Percentiles rank a stretch among this genome's conserved stretches.
Evolutionary conservation across 2,113 vertebrate genomes (phyloP).

Genomic region (Oncorhynchus kisutch): DNA sequence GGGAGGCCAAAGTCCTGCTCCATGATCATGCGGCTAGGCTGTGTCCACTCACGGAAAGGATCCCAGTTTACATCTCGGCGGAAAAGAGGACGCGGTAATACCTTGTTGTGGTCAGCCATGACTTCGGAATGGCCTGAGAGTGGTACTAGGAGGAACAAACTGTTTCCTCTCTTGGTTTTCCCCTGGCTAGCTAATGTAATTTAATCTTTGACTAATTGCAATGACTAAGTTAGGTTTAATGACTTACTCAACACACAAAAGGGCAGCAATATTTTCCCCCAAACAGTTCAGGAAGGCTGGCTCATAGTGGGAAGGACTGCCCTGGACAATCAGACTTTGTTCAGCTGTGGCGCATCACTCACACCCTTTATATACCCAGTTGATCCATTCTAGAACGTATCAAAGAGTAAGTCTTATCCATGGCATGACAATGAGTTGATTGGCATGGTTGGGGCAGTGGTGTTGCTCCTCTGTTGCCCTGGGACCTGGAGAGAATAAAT

Average conservation of each 20-base stretch:
- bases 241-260: slow-evolving; percentile 19
- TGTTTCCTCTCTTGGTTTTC: slow-evolving; percentile 10
- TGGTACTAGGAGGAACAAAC: neutral
- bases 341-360: slow-evolving; percentile 20
- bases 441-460: slow-evolving; percentile 33
- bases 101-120: slow-evolving; percentile 65
- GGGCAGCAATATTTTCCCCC: slow-evolving; percentile 34
- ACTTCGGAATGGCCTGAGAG: slow-evolving; percentile 16
- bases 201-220: neutral
- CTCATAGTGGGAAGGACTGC: slow-evolving; percentile 29
- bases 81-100: slow-evolving; percentile 65
- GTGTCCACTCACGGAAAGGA: slow-evolving; percentile 63
- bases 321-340: slow-evolving; percentile 29
- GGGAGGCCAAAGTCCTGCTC: slow-evolving; percentile 65
- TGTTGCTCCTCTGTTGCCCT: slow-evolving; percentile 51
- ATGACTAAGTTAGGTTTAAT: slow-evolving; percentile 12
- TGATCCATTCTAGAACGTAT: slow-evolving; percentile 49
- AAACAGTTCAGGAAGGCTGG: slow-evolving; percentile 2
- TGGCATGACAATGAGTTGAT: slow-evolving; percentile 40
- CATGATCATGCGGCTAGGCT: slow-evolving; percentile 56
- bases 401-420: slow-evolving; percentile 45
- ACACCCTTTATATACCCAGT: slow-evolving; percentile 54
- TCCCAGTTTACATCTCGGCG: slow-evolving; percentile 64
- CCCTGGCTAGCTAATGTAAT: slow-evolving; percentile 24
- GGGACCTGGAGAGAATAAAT: slow-evolving; percentile 42